Conservation (phyloP, 2,113 vertebrate genomes). For the Bungarus multicinctus region DNA sequence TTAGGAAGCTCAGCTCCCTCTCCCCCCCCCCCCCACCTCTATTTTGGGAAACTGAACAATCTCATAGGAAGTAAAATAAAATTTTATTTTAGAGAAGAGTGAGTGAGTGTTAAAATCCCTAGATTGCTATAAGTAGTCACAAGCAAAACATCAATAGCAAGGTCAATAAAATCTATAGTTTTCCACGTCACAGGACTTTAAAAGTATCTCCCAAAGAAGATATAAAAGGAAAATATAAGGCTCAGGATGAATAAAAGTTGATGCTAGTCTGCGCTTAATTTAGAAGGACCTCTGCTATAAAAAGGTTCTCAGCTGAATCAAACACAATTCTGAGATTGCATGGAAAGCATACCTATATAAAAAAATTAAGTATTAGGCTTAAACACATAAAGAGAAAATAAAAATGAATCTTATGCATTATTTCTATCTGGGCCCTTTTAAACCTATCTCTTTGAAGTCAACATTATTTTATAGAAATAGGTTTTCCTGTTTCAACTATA, state of each 20-base stretch:
- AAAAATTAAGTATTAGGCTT: not conserved
- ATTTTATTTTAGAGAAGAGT: not conserved
- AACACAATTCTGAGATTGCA: not conserved
- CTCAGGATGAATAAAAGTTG: not conserved
- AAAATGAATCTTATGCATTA: not conserved
- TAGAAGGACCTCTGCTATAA: not conserved
- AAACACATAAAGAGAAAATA: not conserved
- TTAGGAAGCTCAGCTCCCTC: not conserved
- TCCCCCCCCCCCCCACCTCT: not conserved
- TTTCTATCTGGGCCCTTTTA: not conserved
- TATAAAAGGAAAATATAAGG: not conserved
- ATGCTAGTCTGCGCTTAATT: not conserved
- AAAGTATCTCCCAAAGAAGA: not conserved
- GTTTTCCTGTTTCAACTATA: not conserved
- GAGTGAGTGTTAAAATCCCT: not conserved
- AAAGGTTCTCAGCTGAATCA: not conserved
- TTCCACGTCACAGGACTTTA: not conserved
- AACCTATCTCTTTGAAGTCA: not conserved
- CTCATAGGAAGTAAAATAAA: not conserved
- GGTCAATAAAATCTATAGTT: not conserved
- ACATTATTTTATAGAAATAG: not conserved
- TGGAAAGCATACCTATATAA: not conserved
- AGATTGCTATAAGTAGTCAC: not conserved
- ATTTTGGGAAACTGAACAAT: not conserved
- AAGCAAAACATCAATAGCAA: not conserved